A percentile compares a stretch with the other conserved stretches of the same genome.
Evolutionary conservation across 2,113 vertebrate genomes (phyloP).

Genomic region (Pedionomus torquatus): DNA sequence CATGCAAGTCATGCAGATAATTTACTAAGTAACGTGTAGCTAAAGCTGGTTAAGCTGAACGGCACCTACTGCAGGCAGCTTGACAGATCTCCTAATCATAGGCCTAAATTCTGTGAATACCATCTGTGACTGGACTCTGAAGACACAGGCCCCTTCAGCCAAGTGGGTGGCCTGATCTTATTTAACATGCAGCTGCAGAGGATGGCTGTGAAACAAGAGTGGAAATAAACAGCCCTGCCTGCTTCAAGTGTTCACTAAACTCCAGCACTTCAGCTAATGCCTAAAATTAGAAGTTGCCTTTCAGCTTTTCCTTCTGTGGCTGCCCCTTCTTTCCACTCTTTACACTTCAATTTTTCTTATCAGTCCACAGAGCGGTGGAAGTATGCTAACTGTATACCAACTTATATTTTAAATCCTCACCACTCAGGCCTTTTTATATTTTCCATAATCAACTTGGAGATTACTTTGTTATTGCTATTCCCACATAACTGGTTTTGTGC

Average conservation of each 20-base stretch:
- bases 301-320: not conserved
- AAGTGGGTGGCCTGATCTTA: not conserved
- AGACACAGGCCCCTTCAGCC: not conserved
- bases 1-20: not conserved
- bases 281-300: not conserved
- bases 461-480: not conserved
- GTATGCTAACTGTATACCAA: not conserved
- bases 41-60: rapidly evolving
- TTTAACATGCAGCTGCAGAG: not conserved
- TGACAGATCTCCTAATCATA: not conserved
- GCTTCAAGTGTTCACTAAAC: not conserved
- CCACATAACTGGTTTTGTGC: not conserved
- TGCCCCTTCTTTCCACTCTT: not conserved
- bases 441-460: not conserved
- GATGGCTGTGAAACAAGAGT: not conserved
- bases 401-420: not conserved
- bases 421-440: not conserved
- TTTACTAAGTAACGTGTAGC: not conserved
- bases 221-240: not conserved
- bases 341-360: not conserved
- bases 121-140: not conserved
- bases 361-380: not conserved
- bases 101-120: not conserved
- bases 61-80: not conserved
- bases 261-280: not conserved